Conservation (phyloP, 1,140 invertebrate genomes). For the Gerris buenoi region DNA sequence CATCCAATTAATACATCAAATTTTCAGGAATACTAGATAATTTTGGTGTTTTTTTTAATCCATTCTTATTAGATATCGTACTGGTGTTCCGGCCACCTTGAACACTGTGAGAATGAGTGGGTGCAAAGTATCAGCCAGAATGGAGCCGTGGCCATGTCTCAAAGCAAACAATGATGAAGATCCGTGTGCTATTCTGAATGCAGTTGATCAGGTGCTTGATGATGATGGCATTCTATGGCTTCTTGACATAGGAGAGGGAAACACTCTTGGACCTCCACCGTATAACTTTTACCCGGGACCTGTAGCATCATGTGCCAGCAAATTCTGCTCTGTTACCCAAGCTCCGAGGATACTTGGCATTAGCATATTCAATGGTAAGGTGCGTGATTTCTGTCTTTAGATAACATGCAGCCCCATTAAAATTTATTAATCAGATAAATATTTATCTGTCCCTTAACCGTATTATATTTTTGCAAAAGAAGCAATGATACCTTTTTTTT, state of each 20-base stretch:
- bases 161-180: neutral
- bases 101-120: neutral
- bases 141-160: neutral
- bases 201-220: constrained; percentile 42
- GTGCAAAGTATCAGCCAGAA: neutral
- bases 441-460: too few relatives aligned
- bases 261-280: constrained; percentile 30
- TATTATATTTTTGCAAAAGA: too few relatives aligned
- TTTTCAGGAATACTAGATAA: neutral
- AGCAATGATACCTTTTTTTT: too few relatives aligned
- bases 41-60: neutral
- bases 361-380: neutral
- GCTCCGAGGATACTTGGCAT: neutral
- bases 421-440: too few relatives aligned
- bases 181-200: constrained; percentile 19
- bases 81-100: constrained; percentile 3
- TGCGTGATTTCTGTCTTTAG: too few relatives aligned
- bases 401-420: too few relatives aligned
- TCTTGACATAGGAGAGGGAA: constrained; percentile 40
- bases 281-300: neutral
- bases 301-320: neutral
- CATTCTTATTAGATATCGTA: constrained; percentile 4
- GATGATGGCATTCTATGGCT: constrained; percentile 39
- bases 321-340: neutral
- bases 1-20: neutral